Base-by-base conservation (phyloP, 2,113 vertebrate species). In the Ia io region DNA sequence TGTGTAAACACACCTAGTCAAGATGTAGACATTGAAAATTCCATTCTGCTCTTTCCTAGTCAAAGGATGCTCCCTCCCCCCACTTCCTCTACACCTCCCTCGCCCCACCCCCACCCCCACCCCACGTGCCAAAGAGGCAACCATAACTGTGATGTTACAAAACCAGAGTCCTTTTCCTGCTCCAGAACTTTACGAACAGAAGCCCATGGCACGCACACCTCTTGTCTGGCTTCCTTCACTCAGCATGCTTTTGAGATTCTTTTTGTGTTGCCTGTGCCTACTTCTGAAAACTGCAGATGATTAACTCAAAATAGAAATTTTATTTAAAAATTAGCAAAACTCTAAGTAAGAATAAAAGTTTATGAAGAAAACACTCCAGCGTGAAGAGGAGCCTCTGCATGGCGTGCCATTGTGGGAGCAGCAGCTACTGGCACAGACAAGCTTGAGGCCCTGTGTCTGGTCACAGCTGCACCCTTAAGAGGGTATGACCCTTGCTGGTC, bases 341-440 rank as follows among this genome's bases (percentile, higher is more conserved):
- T 17, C 2, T 10, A 2, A 6, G 2, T 6, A 13, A 25, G 35
- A 61, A 18, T 42, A 23, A 14, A 73, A 14, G 4, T 5, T 5
- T 37, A 22, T 7, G 30, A 25, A 23, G 47, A 11, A 9, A 25
- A 4, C 20, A 2, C 18, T n/a, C 2, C 7, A 6, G 2, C 2
- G 82, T 5, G 30, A 84, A 32, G 40, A 47, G 37, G 3, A 6
- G 0, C 2, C 30, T 40, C 14, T 6, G 20, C 4, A 0, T 0
- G 1, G 22, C 30, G n/a, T 9, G 80, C 14, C 10, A 1, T 0
- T n/a, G 28, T 13, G 56, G n/a, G 8, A 51, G 32, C 16, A 9
- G 3, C n/a, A 10, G n/a, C 0, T 10, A 2, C 25, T 0, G 1
- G 28, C 30, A 0, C 1, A 1, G 71, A 17, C 1, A 6, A 14